Evolutionary conservation across 2,888 invertebrate genomes (phyloP).

Genomic region (Anarsia innoxiella): DNA sequence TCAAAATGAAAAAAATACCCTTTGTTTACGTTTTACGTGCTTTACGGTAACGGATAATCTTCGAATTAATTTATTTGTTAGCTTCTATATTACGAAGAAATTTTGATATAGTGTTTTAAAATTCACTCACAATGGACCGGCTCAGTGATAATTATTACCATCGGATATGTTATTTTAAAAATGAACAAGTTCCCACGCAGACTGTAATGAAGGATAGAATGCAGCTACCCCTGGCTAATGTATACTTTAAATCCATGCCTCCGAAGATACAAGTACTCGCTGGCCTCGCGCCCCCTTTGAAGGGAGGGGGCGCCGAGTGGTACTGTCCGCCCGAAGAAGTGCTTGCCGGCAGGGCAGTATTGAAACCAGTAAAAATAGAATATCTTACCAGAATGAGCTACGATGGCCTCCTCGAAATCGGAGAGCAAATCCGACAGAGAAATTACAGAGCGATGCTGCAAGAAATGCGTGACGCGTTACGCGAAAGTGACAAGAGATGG

Average conservation of each 20-base stretch:
- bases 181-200: constrained; percentile 55
- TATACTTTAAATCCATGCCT: constrained; percentile 59
- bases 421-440: constrained; percentile 30
- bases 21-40: neutral
- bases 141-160: constrained; percentile 49
- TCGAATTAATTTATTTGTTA: neutral
- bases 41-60: neutral
- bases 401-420: constrained; percentile 39
- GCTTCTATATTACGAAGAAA: no score
- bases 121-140: constrained; percentile 29
- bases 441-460: constrained; percentile 34
- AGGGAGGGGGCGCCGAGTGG: constrained; percentile 58
- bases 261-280: constrained; percentile 47
- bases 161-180: constrained; percentile 48
- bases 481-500: constrained; percentile 42
- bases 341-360: constrained; percentile 39
- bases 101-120: no score
- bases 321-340: constrained; percentile 49
- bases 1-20: neutral
- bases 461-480: constrained; percentile 31
- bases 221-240: constrained; percentile 44
- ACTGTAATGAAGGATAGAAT: constrained; percentile 50
- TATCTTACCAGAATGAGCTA: constrained; percentile 39
- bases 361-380: constrained; percentile 45
- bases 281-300: constrained; percentile 53